Evolutionary conservation across 1,140 invertebrate genomes (phyloP), one percentile per base, ranked within the genome.

Genomic region (Sycophaga agraensis): DNA sequence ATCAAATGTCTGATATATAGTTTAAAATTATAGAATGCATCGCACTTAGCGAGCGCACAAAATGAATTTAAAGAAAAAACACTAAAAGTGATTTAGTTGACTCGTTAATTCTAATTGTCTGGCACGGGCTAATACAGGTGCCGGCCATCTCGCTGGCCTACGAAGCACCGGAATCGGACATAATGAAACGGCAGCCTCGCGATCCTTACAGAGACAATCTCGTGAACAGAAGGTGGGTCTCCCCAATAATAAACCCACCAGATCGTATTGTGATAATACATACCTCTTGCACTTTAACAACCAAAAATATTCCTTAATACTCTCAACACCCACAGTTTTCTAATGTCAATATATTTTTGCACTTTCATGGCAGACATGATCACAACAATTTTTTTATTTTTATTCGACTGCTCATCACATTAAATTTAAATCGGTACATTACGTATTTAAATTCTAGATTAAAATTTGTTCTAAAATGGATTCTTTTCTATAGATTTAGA

Each of bases 111-210:
- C 22, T 57, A 51, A 63, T 63, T 57, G 8, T 43, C 11, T 62
- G 28, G 49, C 39, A 16, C 61, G 54, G 61, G 61, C 11, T 57
- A 63, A 63, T 16, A 79, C 80, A 92, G 91, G 90, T 94, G 84
- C 94, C 93, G 82, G 93, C 94, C 85, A 96, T 97, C 86, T 96
- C 93, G 80, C 86, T 96, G 85, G 94, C 93, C 84, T 97, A 97
- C 85, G 94, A 97, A 87, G 89, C 91, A 83, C 91, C 94, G 78
- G 94, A 97, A 85, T 91, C 89, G 77, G 93, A 97, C 88, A 97
- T 97, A 84, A 96, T 97, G 94, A 96, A 96, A 88, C 86, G 94
- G 77, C 89, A 91, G 85, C 94, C 94, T 70, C 88, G 94, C 84
- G 90, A 96, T 85, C 93, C 94, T 76, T 88, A 91, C 85, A 89